Conservation (phyloP, 2,113 vertebrate genomes). For the Saguinus imperator region DNA sequence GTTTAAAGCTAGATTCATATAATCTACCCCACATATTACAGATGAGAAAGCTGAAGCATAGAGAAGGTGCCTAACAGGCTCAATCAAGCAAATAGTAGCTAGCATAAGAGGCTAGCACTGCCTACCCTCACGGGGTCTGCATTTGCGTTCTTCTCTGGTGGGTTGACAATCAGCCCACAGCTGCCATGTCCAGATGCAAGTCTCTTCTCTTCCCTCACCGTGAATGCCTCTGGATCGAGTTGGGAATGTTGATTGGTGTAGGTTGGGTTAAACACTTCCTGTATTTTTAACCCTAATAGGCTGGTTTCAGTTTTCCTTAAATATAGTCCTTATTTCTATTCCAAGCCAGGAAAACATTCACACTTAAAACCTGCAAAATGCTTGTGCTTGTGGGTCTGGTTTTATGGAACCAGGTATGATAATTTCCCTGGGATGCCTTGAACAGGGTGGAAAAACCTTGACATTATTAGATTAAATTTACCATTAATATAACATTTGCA, state of each 20-base stretch:
- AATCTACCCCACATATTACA: neutral
- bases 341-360: neutral
- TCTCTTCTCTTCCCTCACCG: neutral
- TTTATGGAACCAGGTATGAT: neutral
- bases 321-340: neutral
- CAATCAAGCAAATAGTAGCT: neutral
- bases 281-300: neutral
- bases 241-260: neutral
- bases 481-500: neutral
- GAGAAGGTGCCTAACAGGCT: neutral
- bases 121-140: neutral
- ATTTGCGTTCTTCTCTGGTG: neutral
- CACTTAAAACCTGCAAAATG: constrained; percentile 10
- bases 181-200: neutral
- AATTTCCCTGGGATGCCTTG: neutral
- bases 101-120: neutral
- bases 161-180: neutral
- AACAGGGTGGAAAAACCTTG: neutral
- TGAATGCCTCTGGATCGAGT: neutral
- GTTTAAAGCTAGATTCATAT: neutral
- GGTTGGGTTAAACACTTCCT: neutral
- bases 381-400: neutral
- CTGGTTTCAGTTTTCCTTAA: constrained; percentile 38
- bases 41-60: constrained; percentile 24
- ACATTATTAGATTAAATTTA: neutral